Conservation (phyloP, 2,113 vertebrate species). For the Myotis yumanensis region DNA sequence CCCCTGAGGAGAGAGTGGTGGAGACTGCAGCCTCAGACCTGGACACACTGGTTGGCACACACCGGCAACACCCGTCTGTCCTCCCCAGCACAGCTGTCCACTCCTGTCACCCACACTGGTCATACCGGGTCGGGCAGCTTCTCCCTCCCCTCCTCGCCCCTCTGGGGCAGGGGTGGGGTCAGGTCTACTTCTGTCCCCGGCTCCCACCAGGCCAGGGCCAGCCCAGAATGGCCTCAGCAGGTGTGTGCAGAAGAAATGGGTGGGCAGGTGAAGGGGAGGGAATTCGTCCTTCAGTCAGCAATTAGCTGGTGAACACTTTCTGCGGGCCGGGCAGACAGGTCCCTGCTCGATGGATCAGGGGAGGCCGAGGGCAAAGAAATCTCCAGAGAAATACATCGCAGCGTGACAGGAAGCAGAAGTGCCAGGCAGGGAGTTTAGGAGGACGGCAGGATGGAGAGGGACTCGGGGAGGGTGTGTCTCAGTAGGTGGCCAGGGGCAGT, state of each 20-base stretch:
- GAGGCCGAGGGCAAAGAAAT: not conserved
- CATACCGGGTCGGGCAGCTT: not conserved
- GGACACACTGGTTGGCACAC: not conserved
- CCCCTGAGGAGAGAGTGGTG: conserved; percentile 84
- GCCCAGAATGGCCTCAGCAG: not conserved
- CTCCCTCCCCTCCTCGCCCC: not conserved
- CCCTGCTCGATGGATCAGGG: not conserved
- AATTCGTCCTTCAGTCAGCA: not conserved
- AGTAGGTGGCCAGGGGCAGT: not conserved
- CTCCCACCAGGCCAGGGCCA: not conserved
- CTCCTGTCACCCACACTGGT: not conserved
- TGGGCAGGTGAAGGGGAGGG: not conserved
- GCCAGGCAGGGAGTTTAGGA: not conserved
- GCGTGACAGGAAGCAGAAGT: not conserved
- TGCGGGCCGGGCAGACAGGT: not conserved
- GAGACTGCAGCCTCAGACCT: not conserved
- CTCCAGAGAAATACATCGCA: not conserved
- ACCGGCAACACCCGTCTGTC: no score
- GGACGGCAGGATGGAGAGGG: not conserved
- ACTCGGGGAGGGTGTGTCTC: not conserved
- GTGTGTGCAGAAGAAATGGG: not conserved
- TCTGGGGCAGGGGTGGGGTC: not conserved
- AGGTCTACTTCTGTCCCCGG: not conserved
- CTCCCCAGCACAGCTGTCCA: not conserved
- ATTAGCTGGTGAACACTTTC: not conserved